Evolutionary conservation across 2,888 invertebrate species (phyloP).

Genomic region (Ypsolopha sequella): DNA sequence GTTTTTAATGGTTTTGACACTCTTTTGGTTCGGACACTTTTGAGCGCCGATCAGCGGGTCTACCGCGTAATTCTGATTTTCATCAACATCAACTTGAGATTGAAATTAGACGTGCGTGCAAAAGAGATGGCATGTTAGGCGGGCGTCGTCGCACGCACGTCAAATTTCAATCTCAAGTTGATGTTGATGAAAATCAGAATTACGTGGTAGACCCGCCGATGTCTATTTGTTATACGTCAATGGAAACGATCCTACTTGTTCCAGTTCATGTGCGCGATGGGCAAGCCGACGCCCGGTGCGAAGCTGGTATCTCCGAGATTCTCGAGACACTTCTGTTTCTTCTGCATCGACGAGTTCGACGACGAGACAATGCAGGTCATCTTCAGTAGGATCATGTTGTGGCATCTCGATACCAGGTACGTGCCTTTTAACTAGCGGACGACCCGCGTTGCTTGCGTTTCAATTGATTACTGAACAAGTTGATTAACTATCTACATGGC

Average conservation of each 20-base stretch:
- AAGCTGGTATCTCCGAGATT: slow-evolving; percentile 89
- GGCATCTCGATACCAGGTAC: slow-evolving; percentile 95
- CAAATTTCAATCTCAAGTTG: too few relatives aligned
- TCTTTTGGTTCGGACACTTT: too few relatives aligned
- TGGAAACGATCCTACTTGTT: slow-evolving; percentile 24
- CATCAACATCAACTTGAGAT: background rate
- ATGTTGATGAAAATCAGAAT: too few relatives aligned
- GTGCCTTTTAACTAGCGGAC: background rate
- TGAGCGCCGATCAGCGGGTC: too few relatives aligned
- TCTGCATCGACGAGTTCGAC: slow-evolving; percentile 91
- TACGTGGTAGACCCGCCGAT: too few relatives aligned
- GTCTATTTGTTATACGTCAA: too few relatives aligned
- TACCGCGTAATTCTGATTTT: background rate
- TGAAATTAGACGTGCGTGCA: too few relatives aligned
- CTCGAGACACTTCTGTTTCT: slow-evolving; percentile 86
- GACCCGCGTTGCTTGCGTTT: too few relatives aligned
- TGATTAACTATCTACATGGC: too few relatives aligned
- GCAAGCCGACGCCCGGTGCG: slow-evolving; percentile 82
- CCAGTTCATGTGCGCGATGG: slow-evolving; percentile 89
- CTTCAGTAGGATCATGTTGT: slow-evolving; percentile 90
- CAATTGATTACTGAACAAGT: background rate
- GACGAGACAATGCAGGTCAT: slow-evolving; percentile 87
- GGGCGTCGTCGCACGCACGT: too few relatives aligned
- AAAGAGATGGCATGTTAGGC: too few relatives aligned
- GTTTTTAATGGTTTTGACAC: too few relatives aligned